A percentile compares a stretch with the other conserved stretches of the same genome.
phyloP scores from a whole-genome alignment of 37 sponge, comb jelly and placozoan species.

The Halisarca cf. caerulea region DNA sequence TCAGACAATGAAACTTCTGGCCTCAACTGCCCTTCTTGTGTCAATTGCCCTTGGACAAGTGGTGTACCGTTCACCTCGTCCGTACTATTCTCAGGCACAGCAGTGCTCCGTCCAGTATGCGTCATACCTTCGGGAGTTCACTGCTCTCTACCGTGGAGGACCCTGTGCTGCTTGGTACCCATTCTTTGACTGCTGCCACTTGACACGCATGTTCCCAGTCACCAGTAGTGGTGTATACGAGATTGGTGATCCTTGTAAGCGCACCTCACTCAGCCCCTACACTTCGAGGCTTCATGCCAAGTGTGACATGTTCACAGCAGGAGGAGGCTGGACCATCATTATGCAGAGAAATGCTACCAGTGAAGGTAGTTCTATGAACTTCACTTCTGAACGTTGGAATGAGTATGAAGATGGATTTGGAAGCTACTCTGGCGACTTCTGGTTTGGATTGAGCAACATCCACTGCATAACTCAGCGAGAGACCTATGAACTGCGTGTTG shows the following conservation, averaged over 20 bases:
- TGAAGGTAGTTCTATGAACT: background rate
- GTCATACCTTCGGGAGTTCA: background rate
- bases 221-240: background rate
- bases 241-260: conserved; percentile 8
- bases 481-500: background rate
- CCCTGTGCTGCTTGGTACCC: background rate
- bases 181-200: conserved; percentile 3
- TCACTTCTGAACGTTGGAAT: background rate
- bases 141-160: background rate
- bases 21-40: too few relatives aligned
- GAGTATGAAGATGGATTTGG: background rate
- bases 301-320: background rate
- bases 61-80: too few relatives aligned
- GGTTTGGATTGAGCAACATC: background rate
- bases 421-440: background rate
- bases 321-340: conserved; percentile 16
- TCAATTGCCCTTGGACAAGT: too few relatives aligned
- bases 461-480: background rate
- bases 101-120: too few relatives aligned
- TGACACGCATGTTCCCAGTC: background rate
- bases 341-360: background rate
- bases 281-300: background rate
- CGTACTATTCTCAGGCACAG: too few relatives aligned
- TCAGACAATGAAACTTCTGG: too few relatives aligned
- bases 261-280: background rate